Base-by-base conservation (phyloP, 2,888 invertebrate genomes). In the Pseudanteris insignis region DNA sequence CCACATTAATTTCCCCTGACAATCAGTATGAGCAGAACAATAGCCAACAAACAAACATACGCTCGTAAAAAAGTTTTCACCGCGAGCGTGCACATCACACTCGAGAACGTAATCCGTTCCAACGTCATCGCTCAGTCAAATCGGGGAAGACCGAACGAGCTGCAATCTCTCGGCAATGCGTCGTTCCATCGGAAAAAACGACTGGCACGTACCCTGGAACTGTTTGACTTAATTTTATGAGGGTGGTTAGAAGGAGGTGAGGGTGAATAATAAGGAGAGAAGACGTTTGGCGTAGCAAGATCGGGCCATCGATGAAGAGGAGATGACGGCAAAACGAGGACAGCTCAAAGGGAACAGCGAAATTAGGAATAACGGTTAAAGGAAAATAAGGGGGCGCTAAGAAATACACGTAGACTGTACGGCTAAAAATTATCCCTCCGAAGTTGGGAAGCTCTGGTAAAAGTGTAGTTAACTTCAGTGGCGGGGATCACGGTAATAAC, bases 191-290 rank as follows among this genome's bases (percentile, higher is more conserved):
- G n/a, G 15, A 11, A 50, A 50, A 64, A 58, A 37, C 32, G 46
- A 63, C 36, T 36, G 40, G 38, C 43, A 36, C 63, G 69, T 70
- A 73, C 67, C 75, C 73, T 66, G 67, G 58, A 66, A 71, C 73
- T 75, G 75, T 76, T 76, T 76, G 76, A 75, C 76, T 76, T 76
- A 76, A 76, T 76, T 76, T 76, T 74, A 75, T 59, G 76, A 74
- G 69, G 70, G 71, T 50, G 50, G 50, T 46, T 47, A 46, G 47
- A 60, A 60, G 58, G 47, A 54, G 63, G 41, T 44, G 59, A 46
- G 58, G 37, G 57, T 40, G 51, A 47, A 57, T 36, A 51, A 37
- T 47, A 54, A 51, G 41, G 25, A 57, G 41, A 50, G 50, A 64
- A 48, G 57, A 61, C 13, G 40, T 47, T 62, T 50, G 36, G 38